phyloP scores from a whole-genome alignment of 2,797 vertebrate genomes.

The Hyperoplus immaculatus region DNA sequence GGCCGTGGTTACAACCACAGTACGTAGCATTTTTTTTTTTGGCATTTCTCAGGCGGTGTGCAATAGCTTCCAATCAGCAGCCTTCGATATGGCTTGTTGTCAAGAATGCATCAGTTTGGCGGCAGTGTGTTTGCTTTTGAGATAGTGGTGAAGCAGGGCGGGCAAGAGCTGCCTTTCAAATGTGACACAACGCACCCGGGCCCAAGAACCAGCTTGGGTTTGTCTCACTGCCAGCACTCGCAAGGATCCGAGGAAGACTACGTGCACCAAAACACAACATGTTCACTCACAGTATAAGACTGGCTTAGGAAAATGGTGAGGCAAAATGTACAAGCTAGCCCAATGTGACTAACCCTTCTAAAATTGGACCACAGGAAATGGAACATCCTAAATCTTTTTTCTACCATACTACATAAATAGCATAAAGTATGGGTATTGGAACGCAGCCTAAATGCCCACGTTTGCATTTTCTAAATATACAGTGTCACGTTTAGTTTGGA shows the following conservation, averaged over 20 bases:
- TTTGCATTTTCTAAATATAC: constrained; percentile 33
- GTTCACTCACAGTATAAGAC: background rate
- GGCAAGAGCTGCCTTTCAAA: constrained; percentile 41
- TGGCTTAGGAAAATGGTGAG: constrained; percentile 28
- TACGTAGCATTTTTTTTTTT: constrained; percentile 60
- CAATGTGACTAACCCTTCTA: constrained; percentile 24
- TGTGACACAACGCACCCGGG: constrained; percentile 46
- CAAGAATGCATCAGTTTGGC: constrained; percentile 75
- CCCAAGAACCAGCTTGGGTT: constrained; percentile 34
- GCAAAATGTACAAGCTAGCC: constrained; percentile 29
- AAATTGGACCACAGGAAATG: no score
- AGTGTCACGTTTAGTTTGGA: constrained; percentile 33
- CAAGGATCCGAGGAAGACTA: background rate
- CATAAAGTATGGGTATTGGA: no score
- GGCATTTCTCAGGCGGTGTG: constrained; percentile 49
- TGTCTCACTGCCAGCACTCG: constrained; percentile 18
- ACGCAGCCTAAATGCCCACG: background rate
- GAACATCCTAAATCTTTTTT: no score
- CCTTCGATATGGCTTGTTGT: constrained; percentile 67
- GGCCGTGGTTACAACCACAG: constrained; percentile 55
- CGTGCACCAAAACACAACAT: background rate
- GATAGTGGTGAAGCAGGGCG: constrained; percentile 60
- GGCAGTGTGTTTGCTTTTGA: constrained; percentile 64
- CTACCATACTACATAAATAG: no score
- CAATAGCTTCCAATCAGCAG: constrained; percentile 67